Percentiles rank a stretch among this genome's conserved stretches.
Evolutionary conservation across 23 tunicate genomes (phyloP).

Genomic region (Trididemnum miniatum): DNA sequence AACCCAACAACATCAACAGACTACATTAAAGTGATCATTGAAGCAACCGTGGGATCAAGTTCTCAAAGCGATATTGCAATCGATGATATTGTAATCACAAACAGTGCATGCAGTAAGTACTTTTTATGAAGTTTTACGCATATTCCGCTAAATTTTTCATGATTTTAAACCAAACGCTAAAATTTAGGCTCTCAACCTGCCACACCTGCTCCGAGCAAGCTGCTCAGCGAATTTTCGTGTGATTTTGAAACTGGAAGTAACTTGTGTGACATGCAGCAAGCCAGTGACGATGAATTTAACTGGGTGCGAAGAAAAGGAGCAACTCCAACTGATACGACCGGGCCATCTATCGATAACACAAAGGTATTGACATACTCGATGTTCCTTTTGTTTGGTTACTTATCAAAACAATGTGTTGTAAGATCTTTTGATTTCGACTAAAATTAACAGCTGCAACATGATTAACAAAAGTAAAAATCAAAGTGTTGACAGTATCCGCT

Average conservation of each 20-base stretch:
- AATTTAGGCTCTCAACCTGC: neutral
- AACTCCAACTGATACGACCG: conserved; percentile 50
- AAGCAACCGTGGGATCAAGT: conserved; percentile 42
- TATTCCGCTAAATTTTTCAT: too few relatives aligned
- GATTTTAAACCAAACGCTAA: neutral
- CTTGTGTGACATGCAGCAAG: conserved; percentile 47
- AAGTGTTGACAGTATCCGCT: too few relatives aligned
- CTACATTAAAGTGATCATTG: conserved; percentile 19
- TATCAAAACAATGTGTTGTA: too few relatives aligned
- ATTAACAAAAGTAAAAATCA: too few relatives aligned
- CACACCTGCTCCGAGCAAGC: neutral
- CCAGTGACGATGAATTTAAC: conserved; percentile 60
- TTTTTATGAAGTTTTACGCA: neutral
- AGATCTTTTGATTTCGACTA: too few relatives aligned
- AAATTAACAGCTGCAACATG: too few relatives aligned
- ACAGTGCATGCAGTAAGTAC: conserved; percentile 71
- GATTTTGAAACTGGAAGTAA: conserved; percentile 44
- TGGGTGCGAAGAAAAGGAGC: conserved; percentile 60
- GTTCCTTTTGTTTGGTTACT: too few relatives aligned
- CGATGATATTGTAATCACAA: conserved; percentile 82
- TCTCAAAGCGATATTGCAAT: conserved; percentile 93
- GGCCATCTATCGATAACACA: conserved; percentile 47
- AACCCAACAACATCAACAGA: conserved; percentile 44
- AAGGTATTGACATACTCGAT: too few relatives aligned
- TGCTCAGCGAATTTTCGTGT: conserved; percentile 24